A percentile compares a stretch with the other conserved stretches of the same genome.
phyloP scores from a whole-genome alignment of 2,113 vertebrate species.

The Odontophorus gujanensis region DNA sequence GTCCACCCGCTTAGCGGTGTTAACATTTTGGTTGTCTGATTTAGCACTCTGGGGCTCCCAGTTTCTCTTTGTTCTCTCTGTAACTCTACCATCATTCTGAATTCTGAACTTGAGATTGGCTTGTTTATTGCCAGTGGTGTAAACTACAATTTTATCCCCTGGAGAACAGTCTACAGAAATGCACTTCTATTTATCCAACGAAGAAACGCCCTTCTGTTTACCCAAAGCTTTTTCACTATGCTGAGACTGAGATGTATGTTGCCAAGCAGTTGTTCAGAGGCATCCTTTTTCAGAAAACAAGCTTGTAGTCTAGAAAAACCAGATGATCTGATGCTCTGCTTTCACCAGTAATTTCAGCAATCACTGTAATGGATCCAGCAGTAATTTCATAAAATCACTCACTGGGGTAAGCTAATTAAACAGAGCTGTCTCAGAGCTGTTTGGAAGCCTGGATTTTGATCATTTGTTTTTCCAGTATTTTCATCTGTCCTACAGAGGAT shows the following conservation, averaged over 20 bases:
- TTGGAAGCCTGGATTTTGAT: neutral
- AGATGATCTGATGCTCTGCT: neutral
- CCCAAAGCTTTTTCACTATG: neutral
- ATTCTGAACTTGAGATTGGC: neutral
- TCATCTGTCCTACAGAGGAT: neutral
- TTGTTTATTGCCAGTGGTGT: neutral
- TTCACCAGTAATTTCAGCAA: neutral
- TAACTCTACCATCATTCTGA: neutral
- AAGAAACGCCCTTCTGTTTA: neutral
- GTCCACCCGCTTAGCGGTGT: neutral
- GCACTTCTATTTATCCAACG: neutral
- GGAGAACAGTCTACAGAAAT: neutral
- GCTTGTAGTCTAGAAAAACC: neutral
- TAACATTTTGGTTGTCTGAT: neutral
- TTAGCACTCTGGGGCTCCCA: neutral
- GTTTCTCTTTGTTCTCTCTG: neutral
- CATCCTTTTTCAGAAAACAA: neutral
- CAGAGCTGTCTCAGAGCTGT: neutral
- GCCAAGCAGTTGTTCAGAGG: neutral
- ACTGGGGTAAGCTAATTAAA: neutral
- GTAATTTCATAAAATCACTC: neutral
- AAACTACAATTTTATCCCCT: neutral
- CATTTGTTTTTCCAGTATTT: neutral
- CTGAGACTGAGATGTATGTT: neutral
- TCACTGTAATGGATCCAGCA: neutral